A percentile compares a stretch with the other conserved stretches of the same genome.
Conservation (phyloP, 2,888 invertebrate species). For the Parascotia fuliginaria region DNA sequence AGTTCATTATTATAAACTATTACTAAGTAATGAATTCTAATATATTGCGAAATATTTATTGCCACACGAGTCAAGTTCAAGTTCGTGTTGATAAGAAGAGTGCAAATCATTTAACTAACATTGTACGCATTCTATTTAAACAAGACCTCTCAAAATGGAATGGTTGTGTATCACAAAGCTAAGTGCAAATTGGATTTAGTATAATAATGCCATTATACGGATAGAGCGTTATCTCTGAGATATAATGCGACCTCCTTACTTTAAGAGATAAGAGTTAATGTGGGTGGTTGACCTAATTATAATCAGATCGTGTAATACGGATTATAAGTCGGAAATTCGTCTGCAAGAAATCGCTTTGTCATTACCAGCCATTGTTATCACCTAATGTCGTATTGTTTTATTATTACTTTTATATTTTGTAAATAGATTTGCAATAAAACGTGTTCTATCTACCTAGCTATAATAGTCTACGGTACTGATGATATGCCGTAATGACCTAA, state of each 20-base stretch:
- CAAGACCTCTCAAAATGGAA: background rate
- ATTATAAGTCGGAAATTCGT: too few species aligned
- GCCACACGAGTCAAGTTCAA: background rate
- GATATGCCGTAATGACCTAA: too few species aligned
- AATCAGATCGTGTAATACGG: background rate
- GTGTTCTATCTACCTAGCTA: too few species aligned
- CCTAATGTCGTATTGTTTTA: too few species aligned
- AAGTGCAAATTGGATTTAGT: background rate
- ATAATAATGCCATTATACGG: background rate
- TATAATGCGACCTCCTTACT: slow-evolving; percentile 10
- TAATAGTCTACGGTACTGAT: too few species aligned
- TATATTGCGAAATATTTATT: background rate
- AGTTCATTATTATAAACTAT: too few species aligned
- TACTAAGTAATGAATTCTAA: too few species aligned
- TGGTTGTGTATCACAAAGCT: background rate
- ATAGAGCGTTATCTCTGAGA: slow-evolving; percentile 9
- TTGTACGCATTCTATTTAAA: background rate
- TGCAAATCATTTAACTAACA: background rate
- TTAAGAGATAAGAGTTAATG: slow-evolving; percentile 21
- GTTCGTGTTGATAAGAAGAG: background rate
- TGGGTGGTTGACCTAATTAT: slow-evolving; percentile 44
- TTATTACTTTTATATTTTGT: too few species aligned
- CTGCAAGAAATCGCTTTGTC: too few species aligned
- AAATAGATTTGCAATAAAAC: too few species aligned
- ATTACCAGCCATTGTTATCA: too few species aligned